Evolutionary conservation across 2,797 vertebrate species (phyloP), one percentile per base, ranked within the genome.

Genomic region (Meda fulgida): DNA sequence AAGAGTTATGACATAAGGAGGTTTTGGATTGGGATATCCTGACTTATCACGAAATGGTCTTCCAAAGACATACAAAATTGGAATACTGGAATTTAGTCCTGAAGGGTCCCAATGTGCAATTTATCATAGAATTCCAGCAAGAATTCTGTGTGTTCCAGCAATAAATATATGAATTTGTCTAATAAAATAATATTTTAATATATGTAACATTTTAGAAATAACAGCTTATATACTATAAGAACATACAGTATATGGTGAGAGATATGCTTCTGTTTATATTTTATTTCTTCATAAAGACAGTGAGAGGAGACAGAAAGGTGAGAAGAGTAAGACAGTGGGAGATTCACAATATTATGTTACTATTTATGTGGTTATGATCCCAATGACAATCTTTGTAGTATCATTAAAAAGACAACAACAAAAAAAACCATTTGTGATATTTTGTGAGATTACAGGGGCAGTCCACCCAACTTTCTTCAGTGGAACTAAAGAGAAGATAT

Each of bases 1-100:
- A 36, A 19, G 34, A 75, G 60, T 76, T 40, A 5, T 81, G 79
- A 63, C 53, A 55, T 60, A 63, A 81, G 48, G 69, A 53, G 34
- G 51, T 51, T 23, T 76, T 11, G 69, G 34, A 40, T 53, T 40
- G 67, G 48, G 66, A 81, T 72, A 65, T 51, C 38, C 29, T 16
- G 23, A 65, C 19, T 67, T 21, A 18, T 36, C 43, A 76, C 5
- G 0, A 36, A 51, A 51, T 65, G 13, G 11, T 26, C 4, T 63
- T 60, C 26, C 66, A 63, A 63, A 63, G 26, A 7, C 60, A 63
- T 26, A 6, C 11, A 63, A 63, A 63, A 63, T 26, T 40, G 3
- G 23, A 58, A 77, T 55, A 23, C 21, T 7, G 0, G 6, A 55
- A 55, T 23, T 76, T n/a, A 16, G 1, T n/a, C 48, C 21, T 38